Base-by-base conservation (phyloP, 2,888 invertebrate species). In the Netelia inedita region DNA sequence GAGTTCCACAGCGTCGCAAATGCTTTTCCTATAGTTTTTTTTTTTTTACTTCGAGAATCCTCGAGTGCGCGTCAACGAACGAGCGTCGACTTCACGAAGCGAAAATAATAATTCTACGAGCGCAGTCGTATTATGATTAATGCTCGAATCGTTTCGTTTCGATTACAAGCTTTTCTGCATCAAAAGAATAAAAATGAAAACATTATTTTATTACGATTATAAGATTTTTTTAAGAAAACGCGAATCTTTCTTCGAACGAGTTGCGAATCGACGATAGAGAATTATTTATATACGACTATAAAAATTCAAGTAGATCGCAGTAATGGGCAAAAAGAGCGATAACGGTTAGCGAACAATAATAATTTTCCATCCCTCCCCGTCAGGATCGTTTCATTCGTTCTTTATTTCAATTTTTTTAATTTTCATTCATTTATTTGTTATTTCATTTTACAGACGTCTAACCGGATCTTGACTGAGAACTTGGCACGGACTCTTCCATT, bases 311-410 rank as follows among this genome's bases (percentile, higher is more conserved):
- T 35, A 35, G 35, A 35, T 23, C 21, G 46, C 23, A 28, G 16
- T n/a, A 28, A 46, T 28, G 35, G 19, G 53, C 50, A 19, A 21
- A 43, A 28, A 28, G 16, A 8, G 65, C 6, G 19, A 61, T 61
- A 35, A 79, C 50, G 50, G 69, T 71, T 55, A 61, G 19, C 72
- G 35, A 65, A 8, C 23, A 19, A 43, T 50, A 78, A 68, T 72
- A 72, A 63, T 23, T 69, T 35, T 41, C 19, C 8, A 11, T 57
- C 53, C 41, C 46, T 21, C 55, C 35, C 5, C 14, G 41, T 59
- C n/a, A n/a, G 21, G 53, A 19, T 19, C 65, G 66, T 23, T 66
- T 66, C 55, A 65, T 76, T 76, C 43, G 43, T 41, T 16, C 21
- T 63, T n/a, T 23, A n/a, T 5, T n/a, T 63, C 11, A 11, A 1